These are phyloP conservation scores for Panulirus ornatus DNA, from an alignment of 1,140 invertebrate species.

Conservation along the genomic window DNA sequence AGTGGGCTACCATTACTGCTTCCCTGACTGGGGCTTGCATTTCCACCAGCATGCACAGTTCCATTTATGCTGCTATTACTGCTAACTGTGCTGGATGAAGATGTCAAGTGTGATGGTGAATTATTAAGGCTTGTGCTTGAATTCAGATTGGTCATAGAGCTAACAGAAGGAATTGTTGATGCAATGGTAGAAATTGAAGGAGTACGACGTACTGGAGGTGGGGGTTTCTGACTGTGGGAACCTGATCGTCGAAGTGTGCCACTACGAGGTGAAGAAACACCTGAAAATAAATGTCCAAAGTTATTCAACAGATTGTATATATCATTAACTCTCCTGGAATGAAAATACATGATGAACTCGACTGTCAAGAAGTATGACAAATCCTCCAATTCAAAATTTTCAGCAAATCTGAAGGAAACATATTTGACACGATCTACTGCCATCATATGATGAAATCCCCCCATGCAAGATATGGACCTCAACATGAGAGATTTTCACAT, in stretches of 20 bases:
- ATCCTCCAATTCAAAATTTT: too few species aligned
- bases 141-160: constrained; percentile 52
- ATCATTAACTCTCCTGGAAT: too few species aligned
- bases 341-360: too few species aligned
- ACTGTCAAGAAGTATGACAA: too few species aligned
- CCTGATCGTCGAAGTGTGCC: constrained; percentile 82
- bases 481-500: too few species aligned
- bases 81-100: constrained; percentile 73
- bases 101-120: constrained; percentile 62
- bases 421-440: too few species aligned
- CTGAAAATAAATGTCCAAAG: constrained; percentile 70
- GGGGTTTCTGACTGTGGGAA: constrained; percentile 83
- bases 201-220: constrained; percentile 90
- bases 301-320: too few species aligned
- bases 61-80: constrained; percentile 70
- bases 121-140: constrained; percentile 70
- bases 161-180: constrained; percentile 73
- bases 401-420: too few species aligned
- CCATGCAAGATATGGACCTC: too few species aligned
- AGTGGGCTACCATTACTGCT: constrained; percentile 70
- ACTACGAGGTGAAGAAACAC: constrained; percentile 76
- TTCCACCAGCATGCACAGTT: constrained; percentile 43
- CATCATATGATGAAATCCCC: too few species aligned
- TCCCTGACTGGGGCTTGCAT: constrained; percentile 68
- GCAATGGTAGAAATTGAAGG: constrained; percentile 86